Evolutionary conservation across 2,797 vertebrate species (phyloP), one percentile per base, ranked within the genome.

Genomic region (Channallabes apus): DNA sequence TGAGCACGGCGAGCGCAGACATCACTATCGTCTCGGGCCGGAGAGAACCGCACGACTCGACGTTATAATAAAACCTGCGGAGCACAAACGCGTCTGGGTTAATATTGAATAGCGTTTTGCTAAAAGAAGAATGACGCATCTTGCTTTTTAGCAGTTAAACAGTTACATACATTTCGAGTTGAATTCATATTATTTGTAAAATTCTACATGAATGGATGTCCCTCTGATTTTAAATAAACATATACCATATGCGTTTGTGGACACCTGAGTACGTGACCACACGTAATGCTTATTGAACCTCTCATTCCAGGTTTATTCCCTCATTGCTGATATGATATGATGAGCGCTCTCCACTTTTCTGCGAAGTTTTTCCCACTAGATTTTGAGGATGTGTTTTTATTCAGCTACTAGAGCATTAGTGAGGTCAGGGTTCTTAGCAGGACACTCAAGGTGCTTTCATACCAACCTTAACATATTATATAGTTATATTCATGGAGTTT

Each of bases 1-100:
- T 99, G 32, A 99, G 92, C 84, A 97, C 97, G 0, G 97, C 98
- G 22, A 99, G 90, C 0, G 98, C 98, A 0, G 98, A 99, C 90
- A 99, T 96, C 82, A 99, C 98, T 0, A 99, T 98, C 87, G 97
- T 99, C 92, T 99, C 98, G 0, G 98, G 98, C 32, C 97, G 95
- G 86, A 99, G 94, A 0, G 98, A 99, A 35, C 98, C 98, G 0
- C 97, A 99, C 0, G 98, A 99, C 92, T 99, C 98, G 84, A 99
- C 98, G 0, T 99, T 99, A 92, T 98, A 99, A 88, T 93, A 99
- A 91, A 99, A 99, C 93, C 98, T 99, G 68, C 80, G 12, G 12
- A 38, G 29, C 0, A 56, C 38, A n/a, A 35, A 35, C 20, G 17
- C 12, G 4, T 24, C 54, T 46, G 3, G 71, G 5, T 73, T 12